phyloP scores from a whole-genome alignment of 2,113 vertebrate species.

The Mormoops blainvillei region DNA sequence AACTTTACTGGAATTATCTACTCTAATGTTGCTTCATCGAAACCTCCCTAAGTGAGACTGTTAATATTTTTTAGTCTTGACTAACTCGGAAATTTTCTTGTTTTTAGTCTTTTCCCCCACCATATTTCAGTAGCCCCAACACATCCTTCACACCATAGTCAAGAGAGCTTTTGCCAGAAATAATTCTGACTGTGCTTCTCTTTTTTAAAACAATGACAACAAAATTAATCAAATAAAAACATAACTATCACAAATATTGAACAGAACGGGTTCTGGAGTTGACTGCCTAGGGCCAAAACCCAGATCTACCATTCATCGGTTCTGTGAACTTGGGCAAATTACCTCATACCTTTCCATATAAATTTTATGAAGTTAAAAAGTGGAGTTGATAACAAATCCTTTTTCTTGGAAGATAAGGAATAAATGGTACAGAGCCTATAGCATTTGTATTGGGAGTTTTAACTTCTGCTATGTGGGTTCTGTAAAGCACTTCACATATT shows the following conservation, averaged over 20 bases:
- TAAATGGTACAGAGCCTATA: not conserved
- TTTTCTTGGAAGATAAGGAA: not conserved
- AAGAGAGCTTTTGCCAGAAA: not conserved
- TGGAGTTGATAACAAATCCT: not conserved
- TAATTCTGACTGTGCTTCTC: not conserved
- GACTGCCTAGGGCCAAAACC: not conserved
- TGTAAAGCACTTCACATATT: not conserved
- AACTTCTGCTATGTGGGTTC: not conserved
- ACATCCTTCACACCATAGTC: not conserved
- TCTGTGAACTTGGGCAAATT: not conserved
- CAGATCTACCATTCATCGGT: not conserved
- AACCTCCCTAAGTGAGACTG: not conserved
- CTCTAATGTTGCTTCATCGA: not conserved
- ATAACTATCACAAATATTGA: not conserved
- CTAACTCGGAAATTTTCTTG: not conserved
- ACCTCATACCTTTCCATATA: not conserved
- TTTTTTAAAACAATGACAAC: not conserved
- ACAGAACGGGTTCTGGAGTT: not conserved
- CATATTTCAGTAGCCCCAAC: not conserved
- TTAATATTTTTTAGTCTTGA: not conserved
- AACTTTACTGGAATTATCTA: not conserved
- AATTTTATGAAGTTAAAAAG: not conserved
- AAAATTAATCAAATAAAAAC: not conserved
- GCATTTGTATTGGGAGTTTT: not conserved
- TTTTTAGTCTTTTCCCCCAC: not conserved